These are phyloP conservation scores for Alosa alosa DNA, from an alignment of 2,113 vertebrate genomes.

Conservation along the genomic window DNA sequence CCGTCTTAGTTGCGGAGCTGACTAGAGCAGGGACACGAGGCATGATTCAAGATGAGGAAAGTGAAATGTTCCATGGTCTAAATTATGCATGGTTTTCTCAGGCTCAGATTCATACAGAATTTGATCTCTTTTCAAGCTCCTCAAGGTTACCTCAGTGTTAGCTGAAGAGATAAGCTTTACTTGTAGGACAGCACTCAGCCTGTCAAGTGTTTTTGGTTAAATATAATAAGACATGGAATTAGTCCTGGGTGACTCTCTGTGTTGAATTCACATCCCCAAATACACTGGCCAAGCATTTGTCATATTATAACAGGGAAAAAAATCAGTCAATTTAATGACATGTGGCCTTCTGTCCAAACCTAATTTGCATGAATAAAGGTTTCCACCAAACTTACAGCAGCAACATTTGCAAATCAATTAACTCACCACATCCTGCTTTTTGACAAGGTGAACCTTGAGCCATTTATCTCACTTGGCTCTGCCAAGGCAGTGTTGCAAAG, in stretches of 20 bases:
- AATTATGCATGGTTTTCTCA: not conserved
- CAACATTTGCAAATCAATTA: conserved; percentile 64
- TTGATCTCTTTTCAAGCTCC: not conserved
- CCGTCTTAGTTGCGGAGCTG: not conserved
- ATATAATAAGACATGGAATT: not conserved
- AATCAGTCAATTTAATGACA: not conserved
- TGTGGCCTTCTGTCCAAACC: not conserved
- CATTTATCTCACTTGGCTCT: conserved; percentile 58
- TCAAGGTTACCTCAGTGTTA: not conserved
- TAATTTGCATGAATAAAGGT: conserved; percentile 48
- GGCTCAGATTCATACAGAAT: not conserved
- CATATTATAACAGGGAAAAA: not conserved
- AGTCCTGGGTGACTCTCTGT: not conserved
- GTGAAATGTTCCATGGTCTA: not conserved
- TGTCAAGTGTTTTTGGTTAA: not conserved
- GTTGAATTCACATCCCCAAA: not conserved
- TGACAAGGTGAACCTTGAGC: conserved; percentile 57
- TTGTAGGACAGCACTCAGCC: not conserved
- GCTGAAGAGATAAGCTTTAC: not conserved
- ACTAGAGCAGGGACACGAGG: not conserved
- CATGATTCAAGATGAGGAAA: not conserved
- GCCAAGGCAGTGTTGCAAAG: conserved; percentile 42
- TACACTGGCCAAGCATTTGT: not conserved
- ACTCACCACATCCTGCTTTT: conserved; percentile 50
- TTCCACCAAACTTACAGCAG: conserved; percentile 50